These are phyloP conservation scores for Idaea dimidiata DNA, from an alignment of 2,888 invertebrate species.

Conservation along the genomic window DNA sequence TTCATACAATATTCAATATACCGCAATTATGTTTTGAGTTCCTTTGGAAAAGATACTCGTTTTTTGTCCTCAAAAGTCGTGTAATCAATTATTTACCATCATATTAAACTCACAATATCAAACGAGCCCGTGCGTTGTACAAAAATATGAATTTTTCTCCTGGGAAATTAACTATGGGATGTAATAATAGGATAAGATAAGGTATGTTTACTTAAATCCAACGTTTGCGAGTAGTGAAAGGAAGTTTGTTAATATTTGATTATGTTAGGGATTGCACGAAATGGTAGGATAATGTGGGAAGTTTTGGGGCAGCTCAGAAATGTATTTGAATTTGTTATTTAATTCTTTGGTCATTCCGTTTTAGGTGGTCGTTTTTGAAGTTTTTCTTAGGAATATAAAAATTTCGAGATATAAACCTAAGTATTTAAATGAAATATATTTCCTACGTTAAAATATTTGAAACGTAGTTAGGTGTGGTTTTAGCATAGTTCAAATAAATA, in stretches of 20 bases:
- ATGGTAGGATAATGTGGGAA: not conserved
- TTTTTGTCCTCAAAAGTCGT: constrained; percentile 1
- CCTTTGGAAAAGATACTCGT: not conserved
- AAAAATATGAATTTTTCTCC: not conserved
- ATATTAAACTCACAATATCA: not conserved
- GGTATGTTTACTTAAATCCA: not conserved
- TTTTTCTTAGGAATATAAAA: too few relatives aligned
- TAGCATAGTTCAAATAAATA: too few relatives aligned
- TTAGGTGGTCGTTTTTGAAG: too few relatives aligned
- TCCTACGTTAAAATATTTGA: too few relatives aligned
- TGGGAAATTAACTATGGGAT: not conserved
- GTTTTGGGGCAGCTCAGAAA: not conserved
- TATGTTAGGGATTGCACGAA: not conserved
- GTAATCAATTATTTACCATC: not conserved
- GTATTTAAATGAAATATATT: too few relatives aligned
- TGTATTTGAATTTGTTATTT: not conserved
- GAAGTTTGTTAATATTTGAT: not conserved
- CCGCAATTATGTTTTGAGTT: not conserved
- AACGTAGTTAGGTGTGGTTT: too few relatives aligned
- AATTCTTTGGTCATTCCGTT: not conserved
- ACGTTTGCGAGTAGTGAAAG: not conserved
- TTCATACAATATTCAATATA: not conserved
- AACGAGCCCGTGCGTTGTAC: not conserved
- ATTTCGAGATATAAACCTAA: too few relatives aligned
- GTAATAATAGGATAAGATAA: not conserved